Percentiles rank a stretch among this genome's conserved stretches.
Evolutionary conservation across 1,140 invertebrate genomes (phyloP).

Genomic region (Macrosteles quadrilineatus): DNA sequence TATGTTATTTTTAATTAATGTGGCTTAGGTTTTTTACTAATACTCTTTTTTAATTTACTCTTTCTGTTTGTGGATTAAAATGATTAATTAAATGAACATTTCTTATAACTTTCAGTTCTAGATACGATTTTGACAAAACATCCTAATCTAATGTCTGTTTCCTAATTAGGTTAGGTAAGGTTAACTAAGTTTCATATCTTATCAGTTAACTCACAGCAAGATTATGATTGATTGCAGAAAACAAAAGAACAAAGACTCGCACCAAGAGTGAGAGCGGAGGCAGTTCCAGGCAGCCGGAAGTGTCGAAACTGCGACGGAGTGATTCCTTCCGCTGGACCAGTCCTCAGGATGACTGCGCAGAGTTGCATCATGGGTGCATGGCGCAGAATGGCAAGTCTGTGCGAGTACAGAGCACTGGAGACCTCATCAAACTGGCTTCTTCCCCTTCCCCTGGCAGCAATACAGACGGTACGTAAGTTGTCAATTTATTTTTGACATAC

Average conservation of each 20-base stretch:
- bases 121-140: too few species aligned
- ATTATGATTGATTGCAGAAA: too few species aligned
- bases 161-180: too few species aligned
- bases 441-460: slow-evolving; percentile 6
- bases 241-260: slow-evolving; percentile 27
- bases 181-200: too few species aligned
- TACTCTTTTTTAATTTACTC: too few species aligned
- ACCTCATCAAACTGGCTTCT: slow-evolving; percentile 23
- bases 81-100: too few species aligned
- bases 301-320: slow-evolving; percentile 5
- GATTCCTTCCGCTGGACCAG: slow-evolving; percentile 22
- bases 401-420: not conserved
- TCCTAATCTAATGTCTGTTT: too few species aligned
- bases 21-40: too few species aligned
- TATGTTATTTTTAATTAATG: not conserved
- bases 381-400: slow-evolving; percentile 9
- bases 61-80: too few species aligned
- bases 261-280: slow-evolving; percentile 28
- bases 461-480: not conserved
- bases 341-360: not conserved
- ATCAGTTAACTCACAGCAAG: too few species aligned
- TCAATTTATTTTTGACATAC: not conserved
- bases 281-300: not conserved
- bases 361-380: not conserved
- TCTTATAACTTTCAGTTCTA: too few species aligned